Base-by-base conservation (phyloP, 37 sponge, comb jelly and placozoan genomes). In the Beroe forskalii region DNA sequence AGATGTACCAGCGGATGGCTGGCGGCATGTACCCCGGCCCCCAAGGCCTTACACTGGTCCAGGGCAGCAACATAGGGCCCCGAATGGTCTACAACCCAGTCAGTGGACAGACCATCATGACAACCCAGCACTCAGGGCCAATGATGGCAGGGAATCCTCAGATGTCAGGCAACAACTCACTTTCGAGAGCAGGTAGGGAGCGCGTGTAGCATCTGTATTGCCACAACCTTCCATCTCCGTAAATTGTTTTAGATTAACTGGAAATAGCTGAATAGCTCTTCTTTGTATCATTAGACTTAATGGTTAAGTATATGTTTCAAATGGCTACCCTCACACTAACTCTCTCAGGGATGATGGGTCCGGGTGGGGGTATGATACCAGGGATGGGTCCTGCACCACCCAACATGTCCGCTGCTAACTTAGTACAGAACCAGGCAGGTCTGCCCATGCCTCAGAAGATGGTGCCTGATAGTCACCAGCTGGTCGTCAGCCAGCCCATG, bases 61-160 rank as follows among this genome's bases (percentile, higher is more conserved):
- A 41, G 31, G 55, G 55, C 27, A 44, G 55, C 48, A 80, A 44
- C 55, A 80, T 80, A 48, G 86, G 86, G 0, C 86, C 86, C 25
- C 39, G 86, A 30, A 80, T 80, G 86, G 55, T 80, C 55, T 80
- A 80, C 30, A 80, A 80, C 55, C 86, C 86, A n/a, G 86, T 80
- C 27, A 80, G 55, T 25, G 86, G 86, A 24, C 86, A 80, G 55
- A 80, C 86, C 44, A 80, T 80, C 86, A 80, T 80, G 55, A 80
- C 86, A 44, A 80, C 86, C 55, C 86, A 80, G 27, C 86, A 80
- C 31, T 80, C 86, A 8, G 86, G 44, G 19, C 40, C 40, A 27
- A 80, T 41, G 55, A 80, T 41, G 44, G 55, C 55, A 48, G n/a
- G n/a, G n/a, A n/a, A n/a, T n/a, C n/a, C n/a, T n/a, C n/a, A n/a